Percentiles rank a stretch among this genome's conserved stretches.
Conservation (phyloP, 2,888 invertebrate species). For the Caenorhabditis sp. region DNA sequence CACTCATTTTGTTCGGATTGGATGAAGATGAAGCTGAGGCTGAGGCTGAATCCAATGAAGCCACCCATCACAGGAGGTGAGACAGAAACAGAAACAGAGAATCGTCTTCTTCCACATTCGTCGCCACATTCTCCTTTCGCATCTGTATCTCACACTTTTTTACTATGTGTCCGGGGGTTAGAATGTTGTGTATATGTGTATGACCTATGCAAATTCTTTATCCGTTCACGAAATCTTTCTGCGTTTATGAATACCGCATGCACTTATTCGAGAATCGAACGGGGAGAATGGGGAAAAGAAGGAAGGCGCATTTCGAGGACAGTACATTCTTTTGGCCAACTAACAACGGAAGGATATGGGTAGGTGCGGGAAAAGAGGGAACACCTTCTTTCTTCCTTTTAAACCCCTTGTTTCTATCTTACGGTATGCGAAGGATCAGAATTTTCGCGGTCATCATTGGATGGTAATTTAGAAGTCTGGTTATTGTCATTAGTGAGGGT, state of each 20-base stretch:
- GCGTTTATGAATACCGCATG: constrained; percentile 43
- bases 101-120: constrained; percentile 13
- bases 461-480: constrained; percentile 8
- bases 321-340: constrained; percentile 36
- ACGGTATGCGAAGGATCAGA: neutral
- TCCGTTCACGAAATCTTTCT: constrained; percentile 48
- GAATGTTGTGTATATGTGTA: constrained; percentile 43
- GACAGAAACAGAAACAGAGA: constrained; percentile 24
- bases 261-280: constrained; percentile 18
- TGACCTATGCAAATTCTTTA: constrained; percentile 62
- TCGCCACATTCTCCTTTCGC: neutral
- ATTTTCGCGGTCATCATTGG: neutral
- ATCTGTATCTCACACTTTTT: constrained; percentile 45
- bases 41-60: no score
- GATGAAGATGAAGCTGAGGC: constrained; percentile 39
- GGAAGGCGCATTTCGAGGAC: constrained; percentile 29
- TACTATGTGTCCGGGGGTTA: constrained; percentile 32
- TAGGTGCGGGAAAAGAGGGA: neutral
- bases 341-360: neutral
- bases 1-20: constrained; percentile 44
- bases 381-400: no score
- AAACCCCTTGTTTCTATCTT: constrained; percentile 37
- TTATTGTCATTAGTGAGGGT: constrained; percentile 31
- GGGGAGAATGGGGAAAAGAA: neutral
- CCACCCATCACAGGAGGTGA: constrained; percentile 27